phyloP scores from a whole-genome alignment of 2,113 vertebrate species.

The Lampris incognitus region DNA sequence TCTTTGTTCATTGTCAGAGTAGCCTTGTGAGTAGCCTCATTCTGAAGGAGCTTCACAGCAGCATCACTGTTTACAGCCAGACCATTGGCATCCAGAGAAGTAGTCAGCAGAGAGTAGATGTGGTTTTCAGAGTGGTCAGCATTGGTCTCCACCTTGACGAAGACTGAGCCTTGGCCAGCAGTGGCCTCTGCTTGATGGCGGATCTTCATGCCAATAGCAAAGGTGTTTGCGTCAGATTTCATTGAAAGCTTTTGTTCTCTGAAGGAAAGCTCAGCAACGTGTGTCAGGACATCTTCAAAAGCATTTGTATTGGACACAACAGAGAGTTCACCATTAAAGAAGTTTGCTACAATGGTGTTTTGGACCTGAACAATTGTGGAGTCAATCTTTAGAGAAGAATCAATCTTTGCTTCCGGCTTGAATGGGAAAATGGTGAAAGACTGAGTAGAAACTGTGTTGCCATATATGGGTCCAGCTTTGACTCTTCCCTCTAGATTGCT shows the following conservation, averaged over 20 bases:
- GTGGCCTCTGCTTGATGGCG: conserved; percentile 84
- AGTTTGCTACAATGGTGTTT: conserved; percentile 82
- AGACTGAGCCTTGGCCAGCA: conserved; percentile 78
- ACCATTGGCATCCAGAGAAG: conserved; percentile 84
- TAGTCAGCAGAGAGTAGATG: conserved; percentile 81
- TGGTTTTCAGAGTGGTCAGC: conserved; percentile 78
- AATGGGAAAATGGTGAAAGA: conserved; percentile 72
- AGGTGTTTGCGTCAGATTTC: conserved; percentile 84
- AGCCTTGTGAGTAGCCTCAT: conserved; percentile 86
- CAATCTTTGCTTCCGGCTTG: conserved; percentile 75
- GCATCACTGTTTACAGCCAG: conserved; percentile 78
- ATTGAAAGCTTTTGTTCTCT: conserved; percentile 83
- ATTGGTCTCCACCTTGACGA: conserved; percentile 85
- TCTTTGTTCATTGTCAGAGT: conserved; percentile 83
- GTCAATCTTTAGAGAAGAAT: conserved; percentile 85
- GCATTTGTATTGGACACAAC: conserved; percentile 84
- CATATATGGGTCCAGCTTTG: conserved; percentile 79
- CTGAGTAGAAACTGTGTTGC: conserved; percentile 76
- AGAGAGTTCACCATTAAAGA: conserved; percentile 77
- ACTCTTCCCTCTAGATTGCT: conserved; percentile 79
- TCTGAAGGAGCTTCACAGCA: conserved; percentile 78
- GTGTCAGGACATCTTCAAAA: conserved; percentile 82
- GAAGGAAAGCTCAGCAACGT: conserved; percentile 82
- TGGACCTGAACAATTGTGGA: conserved; percentile 83
- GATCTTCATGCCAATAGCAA: conserved; percentile 76